Percentiles rank a stretch among this genome's conserved stretches.
Evolutionary conservation across 2,797 vertebrate species (phyloP).

Genomic region (Champsocephalus esox): DNA sequence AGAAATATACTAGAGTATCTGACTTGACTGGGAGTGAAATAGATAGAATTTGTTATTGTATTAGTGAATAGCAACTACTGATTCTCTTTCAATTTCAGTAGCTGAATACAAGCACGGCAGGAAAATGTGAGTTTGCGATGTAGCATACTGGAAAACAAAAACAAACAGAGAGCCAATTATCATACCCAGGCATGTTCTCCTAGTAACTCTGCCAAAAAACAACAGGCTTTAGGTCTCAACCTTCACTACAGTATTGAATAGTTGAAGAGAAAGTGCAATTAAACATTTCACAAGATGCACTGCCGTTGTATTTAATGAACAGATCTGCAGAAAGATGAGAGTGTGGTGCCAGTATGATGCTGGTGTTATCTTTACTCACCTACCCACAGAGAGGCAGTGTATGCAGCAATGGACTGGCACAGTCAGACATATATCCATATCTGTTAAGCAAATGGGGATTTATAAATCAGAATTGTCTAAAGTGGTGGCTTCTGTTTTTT

Average conservation of each 20-base stretch:
- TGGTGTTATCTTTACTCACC: conserved; percentile 21
- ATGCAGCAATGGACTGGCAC: background rate
- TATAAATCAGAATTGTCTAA: background rate
- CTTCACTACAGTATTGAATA: conserved; percentile 13
- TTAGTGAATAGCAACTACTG: conserved; percentile 6
- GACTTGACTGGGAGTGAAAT: conserved; percentile 3
- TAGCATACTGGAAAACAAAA: conserved; percentile 13
- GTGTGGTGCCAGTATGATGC: conserved; percentile 3
- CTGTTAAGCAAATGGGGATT: background rate
- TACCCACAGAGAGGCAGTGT: conserved; percentile 10
- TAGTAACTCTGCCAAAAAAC: conserved; percentile 1
- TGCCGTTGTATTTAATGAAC: background rate
- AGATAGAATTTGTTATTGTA: conserved; percentile 2
- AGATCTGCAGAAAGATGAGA: conserved; percentile 24
- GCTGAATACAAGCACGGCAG: conserved; percentile 9
- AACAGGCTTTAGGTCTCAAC: conserved; percentile 14
- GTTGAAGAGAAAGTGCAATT: background rate
- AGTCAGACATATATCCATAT: background rate
- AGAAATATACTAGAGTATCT: conserved; percentile 1
- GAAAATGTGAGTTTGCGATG: conserved; percentile 13
- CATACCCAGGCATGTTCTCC: conserved; percentile 30
- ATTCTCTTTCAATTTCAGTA: conserved; percentile 17
- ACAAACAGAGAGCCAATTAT: conserved; percentile 21
- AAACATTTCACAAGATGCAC: conserved; percentile 20
- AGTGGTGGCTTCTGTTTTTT: background rate